Percentiles rank a stretch among this genome's conserved stretches.
Evolutionary conservation across 2,797 vertebrate genomes (phyloP).

Genomic region (Sebastes elongatus): DNA sequence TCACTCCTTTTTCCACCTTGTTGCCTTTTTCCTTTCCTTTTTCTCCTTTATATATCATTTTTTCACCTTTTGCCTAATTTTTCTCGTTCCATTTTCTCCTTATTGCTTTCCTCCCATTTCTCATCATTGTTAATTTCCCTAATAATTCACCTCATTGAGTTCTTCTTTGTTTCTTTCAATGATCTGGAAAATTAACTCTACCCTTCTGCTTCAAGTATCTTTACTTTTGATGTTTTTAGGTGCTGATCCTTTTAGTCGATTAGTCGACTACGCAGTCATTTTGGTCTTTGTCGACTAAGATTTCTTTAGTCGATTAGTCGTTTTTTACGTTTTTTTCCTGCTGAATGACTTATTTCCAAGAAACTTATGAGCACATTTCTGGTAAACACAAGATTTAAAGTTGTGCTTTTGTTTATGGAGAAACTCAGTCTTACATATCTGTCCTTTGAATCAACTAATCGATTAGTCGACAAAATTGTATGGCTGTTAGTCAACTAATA

Average conservation of each 20-base stretch:
- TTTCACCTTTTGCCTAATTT: not conserved
- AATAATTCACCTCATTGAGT: not conserved
- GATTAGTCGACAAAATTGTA: rapidly evolving
- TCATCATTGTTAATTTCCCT: not conserved
- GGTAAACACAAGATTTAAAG: no score
- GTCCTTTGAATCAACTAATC: no score
- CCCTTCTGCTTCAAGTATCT: not conserved
- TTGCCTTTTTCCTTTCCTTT: not conserved
- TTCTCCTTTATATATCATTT: not conserved
- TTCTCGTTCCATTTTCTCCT: not conserved
- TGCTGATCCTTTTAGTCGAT: rapidly evolving
- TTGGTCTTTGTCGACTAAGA: no score
- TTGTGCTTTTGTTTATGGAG: no score
- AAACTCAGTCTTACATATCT: no score
- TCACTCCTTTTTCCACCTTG: not conserved
- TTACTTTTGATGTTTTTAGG: not conserved
- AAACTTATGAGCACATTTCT: no score
- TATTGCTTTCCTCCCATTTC: not conserved
- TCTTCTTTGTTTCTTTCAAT: not conserved
- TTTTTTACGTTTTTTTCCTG: rapidly evolving
- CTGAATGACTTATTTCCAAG: no score
- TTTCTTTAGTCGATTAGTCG: no score
- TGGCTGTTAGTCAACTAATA: no score
- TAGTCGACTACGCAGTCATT: rapidly evolving
- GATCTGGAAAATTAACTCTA: not conserved